Evolutionary conservation across 2,113 vertebrate genomes (phyloP), one percentile per base, ranked within the genome.

Genomic region (Leptobrachium ailaonicum): DNA sequence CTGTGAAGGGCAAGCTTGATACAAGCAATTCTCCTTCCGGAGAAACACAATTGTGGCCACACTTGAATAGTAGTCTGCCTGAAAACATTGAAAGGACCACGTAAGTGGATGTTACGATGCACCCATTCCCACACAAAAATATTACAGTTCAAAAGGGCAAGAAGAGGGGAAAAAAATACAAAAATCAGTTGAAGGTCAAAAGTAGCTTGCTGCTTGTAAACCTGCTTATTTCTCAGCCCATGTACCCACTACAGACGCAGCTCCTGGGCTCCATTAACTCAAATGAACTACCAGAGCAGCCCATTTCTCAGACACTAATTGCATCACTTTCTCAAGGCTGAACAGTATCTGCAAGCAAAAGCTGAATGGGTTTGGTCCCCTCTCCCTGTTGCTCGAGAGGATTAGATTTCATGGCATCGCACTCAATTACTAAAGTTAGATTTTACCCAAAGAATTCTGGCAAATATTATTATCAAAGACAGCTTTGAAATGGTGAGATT

Each of bases 11-110:
- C 97, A 99, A 0, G 97, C 98, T 90, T 97, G 95, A 91, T 99
- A 99, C 85, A 99, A 90, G 79, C 93, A 98, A 87, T 96, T 98
- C 82, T 99, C 97, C 83, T 99, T 99, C 66, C 95, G 92, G 85
- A 99, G 91, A 87, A 94, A 98, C 64, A 98, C 94, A 5, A 99
- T 91, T 0, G 96, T 97, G 2, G 91, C 97, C 73, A 95, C 90
- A 73, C 93, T 95, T 83, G 93, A 95, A 83, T 91, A 99, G 88
- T 98, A 99, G 90, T 99, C 98, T 0, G 96, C 94, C 98, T 98
- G 75, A 14, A 56, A 85, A 71, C 82, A 62, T 0, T 0, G 41
- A 81, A 82, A 85, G 56, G 58, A 85, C 76, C 20, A 11, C 73
- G 6, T 9, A 60, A 54, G 20, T 44, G 40, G 11, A 14, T 60